Base-by-base conservation (phyloP, 2,888 invertebrate genomes). In the Morpho achilles region DNA sequence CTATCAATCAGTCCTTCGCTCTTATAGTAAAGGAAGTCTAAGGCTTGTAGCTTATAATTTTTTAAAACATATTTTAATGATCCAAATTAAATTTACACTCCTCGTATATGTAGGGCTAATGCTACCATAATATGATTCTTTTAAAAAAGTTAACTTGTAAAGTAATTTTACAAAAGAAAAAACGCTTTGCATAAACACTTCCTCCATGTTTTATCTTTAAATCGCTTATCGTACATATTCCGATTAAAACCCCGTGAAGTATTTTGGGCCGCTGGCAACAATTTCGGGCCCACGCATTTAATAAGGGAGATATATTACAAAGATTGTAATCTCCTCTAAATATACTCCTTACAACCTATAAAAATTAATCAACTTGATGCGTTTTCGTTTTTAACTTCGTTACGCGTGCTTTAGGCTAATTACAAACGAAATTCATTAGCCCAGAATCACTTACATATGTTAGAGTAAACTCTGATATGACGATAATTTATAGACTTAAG, bases 341-440 rank as follows among this genome's bases (percentile, higher is more conserved):
- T 80, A 77, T 77, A 74, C 69, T 68, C 72, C 75, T 69, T 70
- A 72, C 70, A 72, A 70, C 64, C 68, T 62, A 74, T 81, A 77
- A 83, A 84, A 82, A 82, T 77, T 78, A 82, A 84, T 84, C 74
- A 79, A 76, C 65, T 66, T 63, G 65, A 71, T 68, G 67, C 42
- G 45, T 71, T 67, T 75, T 71, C 60, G 61, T 58, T 49, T 44
- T 70, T 69, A 67, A 61, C 70, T 66, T 66, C 59, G 60, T 67
- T 61, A 64, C 47, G 58, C 66, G 63, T 71, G 69, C 69, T 71
- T 58, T 62, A 71, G 81, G 84, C 79, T 67, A 78, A 76, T 67
- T 70, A 50, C 52, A 60, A 61, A 59, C 54, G 22, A 16, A 32
- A 32, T 32, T 32, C 32, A 32, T 32, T 32, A 5, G 32, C 32